Conservation (phyloP, 2,888 invertebrate species). For the Sinohyriopsis cumingii region DNA sequence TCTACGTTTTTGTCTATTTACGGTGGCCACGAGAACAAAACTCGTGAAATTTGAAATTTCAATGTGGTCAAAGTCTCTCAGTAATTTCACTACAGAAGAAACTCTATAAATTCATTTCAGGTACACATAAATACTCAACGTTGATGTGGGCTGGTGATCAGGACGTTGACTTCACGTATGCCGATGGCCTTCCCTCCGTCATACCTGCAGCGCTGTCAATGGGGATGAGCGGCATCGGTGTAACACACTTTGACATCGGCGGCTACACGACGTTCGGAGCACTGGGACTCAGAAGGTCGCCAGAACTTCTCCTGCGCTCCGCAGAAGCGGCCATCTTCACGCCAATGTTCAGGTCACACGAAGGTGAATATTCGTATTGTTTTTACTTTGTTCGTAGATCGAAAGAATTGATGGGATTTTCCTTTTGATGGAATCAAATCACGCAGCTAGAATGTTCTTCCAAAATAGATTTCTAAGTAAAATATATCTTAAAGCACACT, state of each 20-base stretch:
- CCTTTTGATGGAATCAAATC: too few relatives aligned
- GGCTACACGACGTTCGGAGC: constrained; percentile 58
- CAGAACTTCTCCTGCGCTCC: constrained; percentile 59
- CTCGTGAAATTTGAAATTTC: too few relatives aligned
- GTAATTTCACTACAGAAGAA: neutral
- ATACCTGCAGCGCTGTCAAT: constrained; percentile 59
- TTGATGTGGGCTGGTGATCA: constrained; percentile 68
- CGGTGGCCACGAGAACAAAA: too few relatives aligned
- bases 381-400: too few relatives aligned
- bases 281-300: constrained; percentile 46
- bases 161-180: constrained; percentile 62
- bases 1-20: too few relatives aligned
- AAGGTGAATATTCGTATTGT: constrained; percentile 43
- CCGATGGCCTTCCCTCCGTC: constrained; percentile 62
- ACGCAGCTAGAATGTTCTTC: too few relatives aligned
- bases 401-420: too few relatives aligned
- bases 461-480: too few relatives aligned
- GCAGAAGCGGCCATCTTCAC: constrained; percentile 65
- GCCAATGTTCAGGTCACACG: constrained; percentile 63
- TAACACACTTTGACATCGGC: constrained; percentile 67
- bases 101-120: constrained; percentile 22
- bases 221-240: constrained; percentile 60
- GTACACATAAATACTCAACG: constrained; percentile 55
- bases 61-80: constrained; percentile 18
- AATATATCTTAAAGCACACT: too few relatives aligned